Base-by-base conservation (phyloP, 2,113 vertebrate species). In the Pheucticus melanocephalus region DNA sequence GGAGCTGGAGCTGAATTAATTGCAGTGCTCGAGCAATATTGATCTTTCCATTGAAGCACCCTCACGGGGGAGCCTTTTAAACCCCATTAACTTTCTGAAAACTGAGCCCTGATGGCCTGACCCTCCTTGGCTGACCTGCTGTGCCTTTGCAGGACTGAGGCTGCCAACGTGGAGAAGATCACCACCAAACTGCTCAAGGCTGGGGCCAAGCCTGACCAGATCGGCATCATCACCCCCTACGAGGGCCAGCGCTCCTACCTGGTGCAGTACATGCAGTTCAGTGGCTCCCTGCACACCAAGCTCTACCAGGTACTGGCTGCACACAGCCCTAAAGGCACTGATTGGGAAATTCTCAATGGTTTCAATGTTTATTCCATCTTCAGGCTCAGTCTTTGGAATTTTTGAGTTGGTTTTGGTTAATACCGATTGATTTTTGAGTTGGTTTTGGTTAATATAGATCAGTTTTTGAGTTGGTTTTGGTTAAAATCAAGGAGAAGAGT, bases 261-360 rank as follows among this genome's bases (percentile, higher is more conserved):
- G 98, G 99, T 99, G 93, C 99, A 99, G 96, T 99, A 99, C 98
- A 99, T 99, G 99, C 99, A 99, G 94, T 99, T 99, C 97, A 99
- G 99, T 0, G 99, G 99, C 80, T 99, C 99, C 42, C 97, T 99
- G 95, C 99, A 99, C 96, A 99, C 99, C n/a, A 99, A 99, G 91
- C 99, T 99, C 42, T 99, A 99, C 93, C 99, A 99, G 99, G 99
- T 99, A 97, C 2, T 27, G 60, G 5, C 70, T 72, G 70, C 40
- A 22, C 40, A 30, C 17, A 44, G n/a, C 35, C n/a, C 10, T 7
- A 10, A 15, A 40, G 44, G 16, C 70, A 47, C 73, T 40, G 18
- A 15, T 1, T 50, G 42, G 15, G 33, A 42, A 45, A 61, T 69
- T 16, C 15, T 12, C 22, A 2, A 0, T 8, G 2, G 10, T 31